Conservation (phyloP, 2,113 vertebrate genomes). For the Caloenas nicobarica region DNA sequence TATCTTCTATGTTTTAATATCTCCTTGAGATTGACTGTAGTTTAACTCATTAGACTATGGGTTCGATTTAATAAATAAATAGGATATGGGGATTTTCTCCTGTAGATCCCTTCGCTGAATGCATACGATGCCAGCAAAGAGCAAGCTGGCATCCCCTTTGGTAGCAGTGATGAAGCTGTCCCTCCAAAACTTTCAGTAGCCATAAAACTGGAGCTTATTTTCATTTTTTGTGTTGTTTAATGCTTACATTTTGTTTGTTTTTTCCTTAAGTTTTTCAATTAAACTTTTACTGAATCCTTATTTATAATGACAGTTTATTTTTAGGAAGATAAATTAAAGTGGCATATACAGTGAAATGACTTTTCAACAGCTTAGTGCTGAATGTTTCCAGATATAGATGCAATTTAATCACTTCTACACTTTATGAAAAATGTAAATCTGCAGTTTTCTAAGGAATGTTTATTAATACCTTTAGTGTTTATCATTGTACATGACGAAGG, state of each 20-base stretch:
- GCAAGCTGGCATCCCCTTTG: not conserved
- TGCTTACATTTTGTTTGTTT: not conserved
- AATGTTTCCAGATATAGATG: not conserved
- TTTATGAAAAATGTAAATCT: conserved; percentile 6
- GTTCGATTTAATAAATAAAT: not conserved
- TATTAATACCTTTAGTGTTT: conserved; percentile 13
- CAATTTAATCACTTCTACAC: not conserved
- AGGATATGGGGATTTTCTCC: not conserved
- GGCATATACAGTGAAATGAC: not conserved
- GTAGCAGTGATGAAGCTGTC: not conserved
- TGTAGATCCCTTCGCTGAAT: not conserved
- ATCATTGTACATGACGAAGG: not conserved
- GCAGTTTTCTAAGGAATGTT: conserved; percentile 12
- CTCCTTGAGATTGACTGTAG: not conserved
- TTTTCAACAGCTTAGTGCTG: not conserved
- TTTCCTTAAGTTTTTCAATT: not conserved
- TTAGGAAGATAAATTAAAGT: not conserved
- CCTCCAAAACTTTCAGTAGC: not conserved
- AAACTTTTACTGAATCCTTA: not conserved
- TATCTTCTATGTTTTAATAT: not conserved
- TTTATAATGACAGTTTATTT: not conserved
- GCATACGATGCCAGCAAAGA: not conserved
- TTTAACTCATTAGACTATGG: not conserved
- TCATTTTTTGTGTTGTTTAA: not conserved
- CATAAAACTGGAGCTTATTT: not conserved